Base-by-base conservation (phyloP, 2,113 vertebrate species). In the Scomber colias region DNA sequence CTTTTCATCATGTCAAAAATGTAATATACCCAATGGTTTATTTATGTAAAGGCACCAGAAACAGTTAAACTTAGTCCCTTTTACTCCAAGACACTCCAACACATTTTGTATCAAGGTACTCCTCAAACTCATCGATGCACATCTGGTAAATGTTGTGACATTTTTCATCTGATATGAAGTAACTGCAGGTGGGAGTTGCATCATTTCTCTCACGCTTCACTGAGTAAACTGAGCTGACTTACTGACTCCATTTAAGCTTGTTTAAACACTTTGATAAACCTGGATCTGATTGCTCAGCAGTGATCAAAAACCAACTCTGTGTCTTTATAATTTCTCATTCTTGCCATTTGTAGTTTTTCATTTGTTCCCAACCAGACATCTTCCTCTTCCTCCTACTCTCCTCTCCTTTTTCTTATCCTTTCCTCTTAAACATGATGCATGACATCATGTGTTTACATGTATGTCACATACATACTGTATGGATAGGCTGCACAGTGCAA, bases 181-280 rank as follows among this genome's bases (percentile, higher is more conserved):
- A 8, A 45, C 45, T 19, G 16, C 66, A 51, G 35, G 13, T 17
- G 21, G 27, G 13, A 63, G 49, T 9, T 24, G 35, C 48, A 53
- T 35, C 60, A 21, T 50, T 63, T 53, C 14, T 30, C 49, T 55
- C 46, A 7, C 54, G 6, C 46, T 27, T 70, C 7, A 7, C 19
- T 46, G 14, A 45, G 53, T 56, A 16, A 70, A 55, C 17, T 24
- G 12, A 69, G 21, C 57, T 19, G 56, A 69, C 17, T 64, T 19
- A 19, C 31, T 69, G 55, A 71, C 24, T 66, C 75, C 27, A 54
- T 71, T 53, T 49, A 45, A 56, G 27, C 63, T 57, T 81, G 10
- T 82, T 63, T 35, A 46, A 24, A 48, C 50, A 57, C 49, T 64
- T 44, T 55, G 17, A 61, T 67, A 17, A 65, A 21, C 56, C 17